Evolutionary conservation across 2,113 vertebrate species (phyloP).

Genomic region (Castor canadensis): DNA sequence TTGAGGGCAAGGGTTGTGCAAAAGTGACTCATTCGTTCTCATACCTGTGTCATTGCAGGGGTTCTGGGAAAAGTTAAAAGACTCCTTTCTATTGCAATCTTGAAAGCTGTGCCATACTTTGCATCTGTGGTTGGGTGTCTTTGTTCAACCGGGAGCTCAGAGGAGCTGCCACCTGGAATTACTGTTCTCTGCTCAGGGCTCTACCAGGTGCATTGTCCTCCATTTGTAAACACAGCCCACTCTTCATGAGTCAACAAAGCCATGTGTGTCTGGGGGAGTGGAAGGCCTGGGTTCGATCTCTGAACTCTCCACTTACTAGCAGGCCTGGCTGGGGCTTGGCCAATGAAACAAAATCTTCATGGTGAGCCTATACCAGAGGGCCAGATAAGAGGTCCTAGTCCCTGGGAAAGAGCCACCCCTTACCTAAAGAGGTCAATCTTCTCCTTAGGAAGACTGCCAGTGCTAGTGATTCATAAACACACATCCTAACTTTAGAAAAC

Average conservation of each 20-base stretch:
- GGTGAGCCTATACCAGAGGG: neutral
- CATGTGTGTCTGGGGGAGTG: neutral
- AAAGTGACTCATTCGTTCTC: neutral
- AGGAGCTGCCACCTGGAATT: neutral
- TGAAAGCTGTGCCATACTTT: neutral
- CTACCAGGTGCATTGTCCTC: neutral
- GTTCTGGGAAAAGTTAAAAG: neutral
- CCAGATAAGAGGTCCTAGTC: neutral
- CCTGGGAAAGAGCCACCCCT: neutral
- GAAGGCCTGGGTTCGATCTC: neutral
- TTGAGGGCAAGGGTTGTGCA: neutral
- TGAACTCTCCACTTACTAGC: neutral
- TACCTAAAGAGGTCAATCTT: conserved; percentile 10
- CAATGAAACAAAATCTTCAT: neutral
- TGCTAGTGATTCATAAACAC: conserved; percentile 1
- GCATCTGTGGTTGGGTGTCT: neutral
- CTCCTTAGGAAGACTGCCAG: neutral
- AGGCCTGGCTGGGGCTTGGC: neutral
- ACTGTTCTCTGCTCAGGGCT: neutral
- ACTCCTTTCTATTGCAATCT: neutral
- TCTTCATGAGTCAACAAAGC: conserved; percentile 25
- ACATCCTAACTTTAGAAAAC: conserved; percentile 14
- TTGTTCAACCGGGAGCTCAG: neutral
- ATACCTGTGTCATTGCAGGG: neutral
- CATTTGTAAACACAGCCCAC: neutral